Evolutionary conservation across 23 tunicate species (phyloP).

Genomic region (Trididemnum clinides): DNA sequence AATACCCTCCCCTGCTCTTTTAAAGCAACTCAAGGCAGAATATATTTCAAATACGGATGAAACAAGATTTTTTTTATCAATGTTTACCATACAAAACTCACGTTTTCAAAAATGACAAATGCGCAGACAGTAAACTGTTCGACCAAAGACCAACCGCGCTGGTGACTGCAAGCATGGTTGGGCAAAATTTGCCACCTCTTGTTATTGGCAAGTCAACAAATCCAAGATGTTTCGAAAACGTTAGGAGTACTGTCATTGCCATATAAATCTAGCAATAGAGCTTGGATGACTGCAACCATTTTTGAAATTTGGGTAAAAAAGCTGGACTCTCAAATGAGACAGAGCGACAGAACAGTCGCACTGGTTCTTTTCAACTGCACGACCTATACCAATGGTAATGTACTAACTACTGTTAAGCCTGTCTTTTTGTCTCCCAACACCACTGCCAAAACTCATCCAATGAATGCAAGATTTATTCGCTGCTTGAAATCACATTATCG

Average conservation of each 20-base stretch:
- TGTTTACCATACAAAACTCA: conserved; percentile 4
- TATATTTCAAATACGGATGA: neutral
- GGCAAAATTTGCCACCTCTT: neutral
- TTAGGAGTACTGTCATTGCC: neutral
- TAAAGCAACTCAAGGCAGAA: neutral
- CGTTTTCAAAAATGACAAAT: conserved; percentile 10
- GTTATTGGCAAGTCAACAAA: no score
- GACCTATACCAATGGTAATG: no score
- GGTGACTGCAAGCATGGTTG: conserved; percentile 1
- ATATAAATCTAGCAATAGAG: neutral
- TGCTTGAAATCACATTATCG: neutral
- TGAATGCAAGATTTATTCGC: neutral
- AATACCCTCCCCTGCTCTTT: neutral
- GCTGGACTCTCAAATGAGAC: neutral
- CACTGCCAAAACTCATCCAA: no score
- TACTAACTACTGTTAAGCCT: neutral
- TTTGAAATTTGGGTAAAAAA: neutral
- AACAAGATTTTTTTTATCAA: no score
- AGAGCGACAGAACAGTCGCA: neutral
- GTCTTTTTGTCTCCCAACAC: neutral
- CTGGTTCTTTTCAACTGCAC: no score
- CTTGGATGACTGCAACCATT: no score
- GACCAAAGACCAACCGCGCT: neutral
- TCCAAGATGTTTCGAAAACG: neutral
- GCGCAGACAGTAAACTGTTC: neutral